These are phyloP conservation scores for Conus canariensis DNA, from an alignment of 2,888 invertebrate genomes.

Conservation along the genomic window DNA sequence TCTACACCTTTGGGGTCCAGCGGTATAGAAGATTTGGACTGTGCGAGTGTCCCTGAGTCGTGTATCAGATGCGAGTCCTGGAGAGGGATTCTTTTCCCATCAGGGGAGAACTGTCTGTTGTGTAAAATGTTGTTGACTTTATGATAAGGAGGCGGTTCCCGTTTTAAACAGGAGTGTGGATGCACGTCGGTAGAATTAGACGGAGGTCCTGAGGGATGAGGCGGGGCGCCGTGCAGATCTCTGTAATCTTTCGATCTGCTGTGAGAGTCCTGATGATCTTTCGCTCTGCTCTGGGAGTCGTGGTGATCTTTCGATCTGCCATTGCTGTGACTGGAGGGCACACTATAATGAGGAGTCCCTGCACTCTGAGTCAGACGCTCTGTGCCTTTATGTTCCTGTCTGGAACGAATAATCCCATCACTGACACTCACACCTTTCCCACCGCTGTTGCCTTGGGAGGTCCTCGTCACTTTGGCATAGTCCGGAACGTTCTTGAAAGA, in stretches of 20 bases:
- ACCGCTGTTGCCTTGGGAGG: not conserved
- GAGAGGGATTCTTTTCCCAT: not conserved
- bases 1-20: not conserved
- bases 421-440: slow-evolving; percentile 25
- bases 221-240: not conserved
- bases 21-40: not conserved
- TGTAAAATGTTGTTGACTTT: not conserved
- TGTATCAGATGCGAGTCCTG: slow-evolving; percentile 1
- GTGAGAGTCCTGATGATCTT: not conserved
- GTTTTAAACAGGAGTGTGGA: not conserved
- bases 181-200: not conserved
- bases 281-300: not conserved
- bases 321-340: not conserved
- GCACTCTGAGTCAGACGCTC: slow-evolving; percentile 32
- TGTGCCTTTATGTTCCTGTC: not conserved
- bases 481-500: not conserved
- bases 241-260: not conserved
- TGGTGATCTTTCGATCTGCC: slow-evolving; percentile 1
- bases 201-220: not conserved
- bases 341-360: slow-evolving; percentile 10
- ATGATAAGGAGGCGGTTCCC: slow-evolving; percentile 35
- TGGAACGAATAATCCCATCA: not conserved
- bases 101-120: slow-evolving; percentile 4
- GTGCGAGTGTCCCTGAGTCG: not conserved
- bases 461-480: not conserved